Conservation (phyloP, 2,888 invertebrate species). For the Zootermopsis nevadensis region DNA sequence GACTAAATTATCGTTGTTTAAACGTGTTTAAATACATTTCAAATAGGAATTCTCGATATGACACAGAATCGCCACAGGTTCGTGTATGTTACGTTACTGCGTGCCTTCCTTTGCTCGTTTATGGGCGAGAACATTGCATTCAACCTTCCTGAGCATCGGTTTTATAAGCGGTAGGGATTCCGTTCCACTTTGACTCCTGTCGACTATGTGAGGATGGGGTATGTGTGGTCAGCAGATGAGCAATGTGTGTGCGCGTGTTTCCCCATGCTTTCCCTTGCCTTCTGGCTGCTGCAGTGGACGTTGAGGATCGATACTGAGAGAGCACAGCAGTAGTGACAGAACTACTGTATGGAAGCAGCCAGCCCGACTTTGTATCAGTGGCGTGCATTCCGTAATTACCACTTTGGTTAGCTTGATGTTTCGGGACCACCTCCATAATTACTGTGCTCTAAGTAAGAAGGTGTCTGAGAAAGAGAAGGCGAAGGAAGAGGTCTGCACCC, state of each 20-base stretch:
- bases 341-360: background rate
- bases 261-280: background rate
- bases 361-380: background rate
- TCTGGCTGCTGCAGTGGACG: background rate
- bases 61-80: too few relatives aligned
- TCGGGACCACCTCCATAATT: too few relatives aligned
- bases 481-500: too few relatives aligned
- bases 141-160: background rate
- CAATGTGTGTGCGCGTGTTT: background rate
- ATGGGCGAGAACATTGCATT: background rate
- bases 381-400: background rate
- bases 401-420: too few relatives aligned
- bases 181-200: constrained; percentile 11
- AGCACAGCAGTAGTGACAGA: background rate
- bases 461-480: too few relatives aligned
- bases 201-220: constrained; percentile 1
- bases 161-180: background rate
- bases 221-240: constrained; percentile 4
- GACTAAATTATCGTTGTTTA: too few relatives aligned
- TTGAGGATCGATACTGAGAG: background rate
- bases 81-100: background rate
- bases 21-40: too few relatives aligned
- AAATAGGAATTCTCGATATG: too few relatives aligned
- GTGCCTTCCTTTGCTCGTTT: background rate
- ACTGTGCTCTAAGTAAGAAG: too few relatives aligned